Conservation (phyloP, 92 coral and sea anemone species). For the Isaurus tuberculatus region DNA sequence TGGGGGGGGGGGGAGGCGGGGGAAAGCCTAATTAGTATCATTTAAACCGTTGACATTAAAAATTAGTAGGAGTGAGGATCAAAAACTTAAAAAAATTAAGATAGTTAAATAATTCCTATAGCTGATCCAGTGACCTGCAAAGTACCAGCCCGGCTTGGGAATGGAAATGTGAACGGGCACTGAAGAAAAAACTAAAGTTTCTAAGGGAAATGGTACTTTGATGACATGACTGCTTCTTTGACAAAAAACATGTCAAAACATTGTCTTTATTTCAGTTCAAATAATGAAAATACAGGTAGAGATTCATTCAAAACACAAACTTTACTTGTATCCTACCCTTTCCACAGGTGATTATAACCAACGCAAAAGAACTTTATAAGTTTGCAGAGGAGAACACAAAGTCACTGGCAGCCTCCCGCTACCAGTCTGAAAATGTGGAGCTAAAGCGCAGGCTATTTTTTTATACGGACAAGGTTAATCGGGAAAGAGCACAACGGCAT, state of each 20-base stretch:
- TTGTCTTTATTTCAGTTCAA: not conserved
- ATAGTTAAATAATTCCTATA: not conserved
- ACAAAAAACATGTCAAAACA: not conserved
- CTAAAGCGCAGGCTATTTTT: not conserved
- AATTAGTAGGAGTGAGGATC: not conserved
- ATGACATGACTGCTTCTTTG: not conserved
- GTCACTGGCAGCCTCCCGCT: conserved; percentile 8
- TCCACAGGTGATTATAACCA: conserved; percentile 17
- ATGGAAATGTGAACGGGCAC: conserved; percentile 4
- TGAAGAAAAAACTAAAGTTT: conserved; percentile 1
- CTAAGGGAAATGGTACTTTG: not conserved
- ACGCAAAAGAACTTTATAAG: conserved; percentile 34
- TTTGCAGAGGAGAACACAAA: conserved; percentile 45
- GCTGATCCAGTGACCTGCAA: conserved; percentile 13
- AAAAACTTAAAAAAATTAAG: not conserved
- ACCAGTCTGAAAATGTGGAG: conserved; percentile 49
- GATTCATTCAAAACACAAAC: not conserved
- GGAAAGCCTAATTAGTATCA: not conserved
- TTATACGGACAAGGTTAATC: not conserved
- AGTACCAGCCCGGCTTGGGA: conserved; percentile 5
- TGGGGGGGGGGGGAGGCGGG: not conserved
- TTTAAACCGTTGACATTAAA: not conserved
- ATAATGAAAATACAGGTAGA: not conserved
- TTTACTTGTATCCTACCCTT: not conserved
- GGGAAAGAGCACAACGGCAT: not conserved